Base-by-base conservation (phyloP, 2,113 vertebrate genomes). In the Misgurnus mizolepis region DNA sequence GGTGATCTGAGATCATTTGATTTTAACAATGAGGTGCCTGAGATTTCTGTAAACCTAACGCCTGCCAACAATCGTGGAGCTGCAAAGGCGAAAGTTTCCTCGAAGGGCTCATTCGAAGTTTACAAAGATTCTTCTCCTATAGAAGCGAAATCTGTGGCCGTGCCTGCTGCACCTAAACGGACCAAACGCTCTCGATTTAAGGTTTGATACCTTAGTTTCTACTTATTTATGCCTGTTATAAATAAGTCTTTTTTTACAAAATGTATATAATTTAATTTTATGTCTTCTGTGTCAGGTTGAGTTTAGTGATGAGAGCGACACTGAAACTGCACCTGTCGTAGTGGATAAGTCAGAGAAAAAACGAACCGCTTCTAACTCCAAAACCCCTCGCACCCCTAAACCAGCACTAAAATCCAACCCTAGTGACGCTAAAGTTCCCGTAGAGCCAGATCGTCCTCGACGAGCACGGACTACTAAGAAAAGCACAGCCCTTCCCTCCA, bases 271-370 rank as follows among this genome's bases (percentile, higher is more conserved):
- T 56, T 41, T 55, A 0, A 7, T 73, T 11, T 2, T 43, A 67
- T 50, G 6, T 18, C 45, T 45, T 65, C 6, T 74, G 1, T 83
- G 49, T 55, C 80, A 97, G 96, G 91, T 96, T 80, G 92, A 86
- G 0, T 98, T 98, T 82, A 97, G 95, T 0, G 96, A 98, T 39
- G 95, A 96, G 86, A 96, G 96, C 3, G 95, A 97, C 45, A 0
- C 78, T 0, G 96, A 98, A 82, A 84, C 88, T 0, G 34, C 39
- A 45, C 47, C 79, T 56, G 39, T 64, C 18, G 83, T 79, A 62
- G 79, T 53, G 77, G 76, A 67, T 61, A 83, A 77, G 68, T 27
- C 72, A 0, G 45, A 56, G 5, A 88, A 86, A 81, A 91, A 84
- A 11, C 68, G 41, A 66, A 66, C 80, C 4, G 39, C 86, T 0